Evolutionary conservation across 2,113 vertebrate species (phyloP).

Genomic region (Callithrix jacchus): DNA sequence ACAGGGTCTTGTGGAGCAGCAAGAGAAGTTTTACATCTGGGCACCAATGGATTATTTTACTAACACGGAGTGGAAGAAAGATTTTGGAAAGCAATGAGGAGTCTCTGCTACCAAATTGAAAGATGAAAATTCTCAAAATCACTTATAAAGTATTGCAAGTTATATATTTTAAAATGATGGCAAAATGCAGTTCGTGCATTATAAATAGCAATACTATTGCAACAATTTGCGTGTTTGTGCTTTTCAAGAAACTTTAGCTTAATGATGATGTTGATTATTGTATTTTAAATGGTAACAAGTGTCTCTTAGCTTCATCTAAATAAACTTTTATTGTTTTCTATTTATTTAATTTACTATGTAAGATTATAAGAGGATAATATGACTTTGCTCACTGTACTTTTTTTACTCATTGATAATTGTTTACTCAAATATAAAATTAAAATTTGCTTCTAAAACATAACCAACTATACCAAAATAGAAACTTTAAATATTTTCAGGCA

Average conservation of each 20-base stretch:
- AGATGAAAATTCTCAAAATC: background rate
- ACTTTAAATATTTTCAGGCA: background rate
- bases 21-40: background rate
- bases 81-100: background rate
- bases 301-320: background rate
- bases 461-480: background rate
- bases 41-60: accelerated
- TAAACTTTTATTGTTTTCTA: background rate
- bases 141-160: background rate
- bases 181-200: background rate
- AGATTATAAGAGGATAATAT: background rate
- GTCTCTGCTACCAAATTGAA: background rate
- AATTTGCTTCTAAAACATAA: background rate
- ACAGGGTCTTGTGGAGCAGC: background rate
- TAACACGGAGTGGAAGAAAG: background rate
- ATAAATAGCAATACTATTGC: background rate
- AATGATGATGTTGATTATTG: background rate
- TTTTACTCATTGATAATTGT: background rate
- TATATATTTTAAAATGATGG: background rate
- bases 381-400: background rate
- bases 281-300: background rate
- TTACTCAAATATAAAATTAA: background rate
- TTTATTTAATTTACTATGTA: background rate
- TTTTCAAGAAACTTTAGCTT: background rate
- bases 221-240: background rate